These are phyloP conservation scores for Planiliza haematocheilus DNA, from an alignment of 2,113 vertebrate genomes.

Conservation along the genomic window DNA sequence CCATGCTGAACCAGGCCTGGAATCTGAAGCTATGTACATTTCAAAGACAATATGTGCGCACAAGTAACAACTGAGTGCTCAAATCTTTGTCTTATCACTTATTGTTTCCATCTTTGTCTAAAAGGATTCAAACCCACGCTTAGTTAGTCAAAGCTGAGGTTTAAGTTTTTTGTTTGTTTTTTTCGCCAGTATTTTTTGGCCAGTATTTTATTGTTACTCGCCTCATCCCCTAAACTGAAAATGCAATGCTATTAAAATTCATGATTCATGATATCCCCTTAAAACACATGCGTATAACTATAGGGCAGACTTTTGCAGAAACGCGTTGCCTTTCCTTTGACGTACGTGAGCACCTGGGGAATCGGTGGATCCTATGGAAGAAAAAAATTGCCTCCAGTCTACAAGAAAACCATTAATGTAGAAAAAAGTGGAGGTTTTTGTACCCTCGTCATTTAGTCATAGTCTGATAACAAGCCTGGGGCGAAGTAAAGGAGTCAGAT, in stretches of 20 bases:
- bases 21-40: too few species aligned
- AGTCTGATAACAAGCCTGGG: not conserved
- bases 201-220: too few species aligned
- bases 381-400: not conserved
- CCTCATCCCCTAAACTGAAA: too few species aligned
- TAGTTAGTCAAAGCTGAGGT: slow-evolving; percentile 11
- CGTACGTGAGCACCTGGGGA: not conserved
- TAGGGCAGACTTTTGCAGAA: not conserved
- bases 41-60: not conserved
- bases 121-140: not conserved
- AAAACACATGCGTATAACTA: not conserved
- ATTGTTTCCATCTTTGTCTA: not conserved
- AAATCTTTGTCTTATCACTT: not conserved
- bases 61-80: too few species aligned
- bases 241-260: not conserved
- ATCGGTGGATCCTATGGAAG: not conserved
- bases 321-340: not conserved
- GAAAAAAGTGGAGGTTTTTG: too few species aligned
- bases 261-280: not conserved
- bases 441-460: too few species aligned
- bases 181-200: too few species aligned
- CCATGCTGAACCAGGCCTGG: too few species aligned
- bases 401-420: not conserved
- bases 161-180: not conserved
- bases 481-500: not conserved